Evolutionary conservation across 1,140 invertebrate genomes (phyloP).

Genomic region (Palaemon carinicauda): DNA sequence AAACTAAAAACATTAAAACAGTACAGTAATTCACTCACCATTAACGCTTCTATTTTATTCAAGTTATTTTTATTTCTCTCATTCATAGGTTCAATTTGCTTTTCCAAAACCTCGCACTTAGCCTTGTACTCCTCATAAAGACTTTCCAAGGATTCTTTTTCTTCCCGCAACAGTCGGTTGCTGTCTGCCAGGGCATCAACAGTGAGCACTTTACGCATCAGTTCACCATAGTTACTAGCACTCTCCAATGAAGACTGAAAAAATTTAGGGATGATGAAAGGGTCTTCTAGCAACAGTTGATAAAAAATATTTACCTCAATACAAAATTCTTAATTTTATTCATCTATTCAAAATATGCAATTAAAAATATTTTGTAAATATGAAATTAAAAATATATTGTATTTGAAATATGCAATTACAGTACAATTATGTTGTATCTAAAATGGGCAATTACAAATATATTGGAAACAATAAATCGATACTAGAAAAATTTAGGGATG

Average conservation of each 20-base stretch:
- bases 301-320: not conserved
- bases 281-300: not conserved
- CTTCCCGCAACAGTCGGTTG: slow-evolving; percentile 86
- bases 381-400: too few relatives aligned
- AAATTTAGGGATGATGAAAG: not conserved
- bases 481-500: not conserved
- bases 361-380: too few relatives aligned
- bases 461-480: not conserved
- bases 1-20: too few relatives aligned
- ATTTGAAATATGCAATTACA: too few relatives aligned
- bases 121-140: slow-evolving; percentile 64
- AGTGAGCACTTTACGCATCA: slow-evolving; percentile 86
- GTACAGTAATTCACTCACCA: slow-evolving; percentile 38
- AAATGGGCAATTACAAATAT: too few relatives aligned
- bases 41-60: slow-evolving; percentile 60
- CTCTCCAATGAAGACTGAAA: slow-evolving; percentile 47
- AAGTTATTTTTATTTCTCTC: slow-evolving; percentile 74
- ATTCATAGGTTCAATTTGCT: slow-evolving; percentile 79
- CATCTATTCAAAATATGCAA: not conserved
- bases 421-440: too few relatives aligned
- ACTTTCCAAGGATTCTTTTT: slow-evolving; percentile 75
- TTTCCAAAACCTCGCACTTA: slow-evolving; percentile 71
- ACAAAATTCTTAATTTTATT: not conserved
- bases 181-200: slow-evolving; percentile 91
- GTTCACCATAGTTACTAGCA: slow-evolving; percentile 74